Evolutionary conservation across 2,888 invertebrate species (phyloP), one percentile per base, ranked within the genome.

Genomic region (Sturmia bella): DNA sequence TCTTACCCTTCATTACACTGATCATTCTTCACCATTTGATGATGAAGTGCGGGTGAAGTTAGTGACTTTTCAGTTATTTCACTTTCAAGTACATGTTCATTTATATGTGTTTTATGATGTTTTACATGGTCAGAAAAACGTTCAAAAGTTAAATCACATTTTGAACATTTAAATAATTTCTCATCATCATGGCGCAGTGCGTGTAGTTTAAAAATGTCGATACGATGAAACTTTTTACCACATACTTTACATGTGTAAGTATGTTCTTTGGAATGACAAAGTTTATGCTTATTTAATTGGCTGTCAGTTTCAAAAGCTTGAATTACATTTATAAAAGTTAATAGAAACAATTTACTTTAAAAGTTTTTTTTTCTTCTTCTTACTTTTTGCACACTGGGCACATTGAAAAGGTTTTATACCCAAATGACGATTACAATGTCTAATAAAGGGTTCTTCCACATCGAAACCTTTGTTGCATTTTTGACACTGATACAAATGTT

Each of bases 71-170:
- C 94, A 95, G 74, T 92, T 92, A 27, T 6, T 15, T 93, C 93
- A 81, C 94, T 94, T 75, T 92, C 92, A 88, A 93, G 93, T 0
- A 94, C 94, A 66, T 94, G 84, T 17, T 92, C 92, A 6, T 93
- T 91, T 54, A 41, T 54, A 54, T 68, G 68, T 41, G 12, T n/a
- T 5, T 0, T 91, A 90, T 84, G 93, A 93, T 0, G 91, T 91
- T 24, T 89, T 85, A 92, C 91, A 52, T 93, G 85, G 80, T 87
- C 89, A 91, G 93, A 92, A 91, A 93, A 92, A 80, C 92, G 92
- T 56, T 91, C 91, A 84, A 93, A 93, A 3, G 90, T 90, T 85
- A 92, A 93, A 0, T 93, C 93, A 79, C 93, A 93, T 56, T 93
- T 89, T 24, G 90, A 89, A 84, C 93, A 93, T 0, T 92, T 86